A percentile compares a stretch with the other conserved stretches of the same genome.
Conservation (phyloP, 1,140 invertebrate species). For the Drosophila equinoxialis region DNA sequence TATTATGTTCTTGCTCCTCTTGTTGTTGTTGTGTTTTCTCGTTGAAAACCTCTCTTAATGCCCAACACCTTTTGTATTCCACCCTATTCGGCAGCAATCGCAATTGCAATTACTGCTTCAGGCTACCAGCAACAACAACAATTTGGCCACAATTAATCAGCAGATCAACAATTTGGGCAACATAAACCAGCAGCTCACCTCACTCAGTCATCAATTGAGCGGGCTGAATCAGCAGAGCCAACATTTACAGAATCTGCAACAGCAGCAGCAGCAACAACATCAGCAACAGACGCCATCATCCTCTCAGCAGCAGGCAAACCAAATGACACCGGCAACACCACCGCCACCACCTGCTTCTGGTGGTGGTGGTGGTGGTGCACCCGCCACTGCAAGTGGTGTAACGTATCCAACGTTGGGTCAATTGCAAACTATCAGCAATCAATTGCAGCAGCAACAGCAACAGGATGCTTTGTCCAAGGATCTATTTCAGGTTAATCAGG, state of each 20-base stretch:
- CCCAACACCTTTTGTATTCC: too few relatives aligned
- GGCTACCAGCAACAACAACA: slow-evolving; percentile 81
- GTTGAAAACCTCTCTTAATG: too few relatives aligned
- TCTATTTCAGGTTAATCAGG: slow-evolving; percentile 83
- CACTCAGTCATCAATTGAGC: slow-evolving; percentile 78
- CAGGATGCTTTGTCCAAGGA: slow-evolving; percentile 79
- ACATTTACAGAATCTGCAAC: slow-evolving; percentile 77
- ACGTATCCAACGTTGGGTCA: slow-evolving; percentile 75
- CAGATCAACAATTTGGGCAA: slow-evolving; percentile 82
- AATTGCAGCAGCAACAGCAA: slow-evolving; percentile 70
- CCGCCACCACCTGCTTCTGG: slow-evolving; percentile 37
- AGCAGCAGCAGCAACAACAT: slow-evolving; percentile 78
- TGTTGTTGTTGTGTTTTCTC: slow-evolving; percentile 29
- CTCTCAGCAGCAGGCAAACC: slow-evolving; percentile 55
- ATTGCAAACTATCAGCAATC: slow-evolving; percentile 75
- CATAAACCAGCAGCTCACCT: slow-evolving; percentile 81
- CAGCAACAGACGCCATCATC: slow-evolving; percentile 52
- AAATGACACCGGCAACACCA: slow-evolving; percentile 42
- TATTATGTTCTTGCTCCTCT: slow-evolving; percentile 22
- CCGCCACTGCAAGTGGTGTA: background rate
- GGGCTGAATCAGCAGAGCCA: slow-evolving; percentile 82
- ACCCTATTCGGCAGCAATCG: slow-evolving; percentile 43
- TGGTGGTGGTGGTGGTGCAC: slow-evolving; percentile 15
- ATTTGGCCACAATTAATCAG: slow-evolving; percentile 81
- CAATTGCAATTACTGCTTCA: slow-evolving; percentile 79